Percentiles rank a stretch among this genome's conserved stretches.
phyloP scores from a whole-genome alignment of 2,888 invertebrate genomes.

The Notocelia uddmanniana region DNA sequence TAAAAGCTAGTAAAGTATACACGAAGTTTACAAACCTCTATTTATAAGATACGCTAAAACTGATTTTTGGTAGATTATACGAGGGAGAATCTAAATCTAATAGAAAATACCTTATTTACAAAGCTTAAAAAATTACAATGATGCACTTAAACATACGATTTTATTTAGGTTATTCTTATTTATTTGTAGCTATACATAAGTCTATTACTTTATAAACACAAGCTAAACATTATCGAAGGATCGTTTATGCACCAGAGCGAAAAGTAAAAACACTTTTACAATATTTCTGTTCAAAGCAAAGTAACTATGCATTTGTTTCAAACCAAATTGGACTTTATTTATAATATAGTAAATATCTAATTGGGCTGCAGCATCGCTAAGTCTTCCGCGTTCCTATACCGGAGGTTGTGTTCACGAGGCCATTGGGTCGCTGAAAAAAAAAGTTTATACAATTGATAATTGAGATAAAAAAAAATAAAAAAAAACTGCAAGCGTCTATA shows the following conservation, averaged over 20 bases:
- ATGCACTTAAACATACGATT: background rate
- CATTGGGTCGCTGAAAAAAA: conserved; percentile 80
- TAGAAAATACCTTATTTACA: conserved; percentile 17
- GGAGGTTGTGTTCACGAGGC: conserved; percentile 81
- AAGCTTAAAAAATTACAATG: conserved; percentile 24
- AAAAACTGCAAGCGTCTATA: too few species aligned
- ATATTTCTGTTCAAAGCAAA: background rate
- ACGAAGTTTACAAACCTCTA: background rate
- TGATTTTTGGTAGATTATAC: too few species aligned
- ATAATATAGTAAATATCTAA: conserved; percentile 33
- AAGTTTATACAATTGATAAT: too few species aligned
- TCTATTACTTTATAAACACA: background rate
- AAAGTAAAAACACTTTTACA: background rate
- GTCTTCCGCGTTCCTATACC: conserved; percentile 81
- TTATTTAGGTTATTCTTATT: background rate
- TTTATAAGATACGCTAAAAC: too few species aligned
- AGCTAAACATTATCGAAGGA: background rate
- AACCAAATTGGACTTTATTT: conserved; percentile 5
- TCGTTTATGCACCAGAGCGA: background rate
- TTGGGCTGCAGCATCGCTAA: conserved; percentile 65
- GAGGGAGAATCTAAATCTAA: conserved; percentile 5
- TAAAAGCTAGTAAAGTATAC: too few species aligned
- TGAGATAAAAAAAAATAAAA: too few species aligned
- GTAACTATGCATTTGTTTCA: background rate
- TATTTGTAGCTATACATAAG: background rate